These are phyloP conservation scores for Pediacus dermestoides DNA, from an alignment of 2,888 invertebrate species.

Conservation along the genomic window DNA sequence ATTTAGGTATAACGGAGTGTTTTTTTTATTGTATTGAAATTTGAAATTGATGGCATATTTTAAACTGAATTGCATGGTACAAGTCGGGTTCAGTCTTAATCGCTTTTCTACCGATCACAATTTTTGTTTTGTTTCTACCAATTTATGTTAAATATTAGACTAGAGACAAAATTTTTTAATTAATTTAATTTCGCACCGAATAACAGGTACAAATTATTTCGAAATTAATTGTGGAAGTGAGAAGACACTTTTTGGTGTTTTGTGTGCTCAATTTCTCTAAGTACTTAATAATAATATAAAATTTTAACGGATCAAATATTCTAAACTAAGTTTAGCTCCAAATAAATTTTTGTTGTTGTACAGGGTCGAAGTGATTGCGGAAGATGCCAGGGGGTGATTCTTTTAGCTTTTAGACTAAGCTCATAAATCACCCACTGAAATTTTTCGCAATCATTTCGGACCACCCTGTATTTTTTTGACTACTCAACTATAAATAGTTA, in stretches of 20 bases:
- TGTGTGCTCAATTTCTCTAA: too few species aligned
- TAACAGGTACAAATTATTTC: constrained; percentile 30
- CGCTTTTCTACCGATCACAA: constrained; percentile 46
- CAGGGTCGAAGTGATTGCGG: too few species aligned
- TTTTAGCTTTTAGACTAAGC: too few species aligned
- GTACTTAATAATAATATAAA: too few species aligned
- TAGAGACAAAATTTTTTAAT: constrained; percentile 23
- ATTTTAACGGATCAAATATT: too few species aligned
- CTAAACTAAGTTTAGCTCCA: too few species aligned
- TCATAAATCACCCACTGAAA: too few species aligned
- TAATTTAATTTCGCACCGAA: constrained; percentile 28
- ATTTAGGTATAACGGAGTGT: constrained; percentile 22
- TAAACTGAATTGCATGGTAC: constrained; percentile 28
- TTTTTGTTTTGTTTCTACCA: constrained; percentile 30
- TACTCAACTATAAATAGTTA: too few species aligned
- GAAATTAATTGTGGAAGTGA: constrained; percentile 32
- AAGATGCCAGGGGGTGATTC: too few species aligned
- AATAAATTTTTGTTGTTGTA: too few species aligned
- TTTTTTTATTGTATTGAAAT: constrained; percentile 28
- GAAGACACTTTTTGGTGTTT: constrained; percentile 50
- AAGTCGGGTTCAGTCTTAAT: constrained; percentile 46
- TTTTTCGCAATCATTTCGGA: too few species aligned
- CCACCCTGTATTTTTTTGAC: too few species aligned
- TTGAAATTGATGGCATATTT: constrained; percentile 43
- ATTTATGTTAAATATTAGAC: constrained; percentile 24